Conservation (phyloP, 2,797 vertebrate genomes). For the Brachyalestes nurse region DNA sequence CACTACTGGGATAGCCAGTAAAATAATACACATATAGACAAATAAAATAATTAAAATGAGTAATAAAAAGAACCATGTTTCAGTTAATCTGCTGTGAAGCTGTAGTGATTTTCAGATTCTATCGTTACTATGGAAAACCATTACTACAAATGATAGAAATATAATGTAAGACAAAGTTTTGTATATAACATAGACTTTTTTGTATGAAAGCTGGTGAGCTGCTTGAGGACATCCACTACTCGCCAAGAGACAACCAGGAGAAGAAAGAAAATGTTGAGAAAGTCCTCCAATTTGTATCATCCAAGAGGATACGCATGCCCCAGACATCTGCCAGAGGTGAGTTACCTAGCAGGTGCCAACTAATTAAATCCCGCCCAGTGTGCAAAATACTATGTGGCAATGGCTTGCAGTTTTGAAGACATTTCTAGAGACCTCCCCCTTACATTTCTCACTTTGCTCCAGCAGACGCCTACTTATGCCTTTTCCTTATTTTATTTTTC, state of each 20-base stretch:
- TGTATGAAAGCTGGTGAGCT: conserved; percentile 87
- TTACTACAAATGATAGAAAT: not conserved
- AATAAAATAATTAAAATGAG: not conserved
- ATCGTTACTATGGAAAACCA: not conserved
- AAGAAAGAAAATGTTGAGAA: conserved; percentile 93
- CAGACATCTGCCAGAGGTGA: conserved; percentile 92
- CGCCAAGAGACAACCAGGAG: conserved; percentile 86
- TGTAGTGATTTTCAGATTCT: not conserved
- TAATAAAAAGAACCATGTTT: not conserved
- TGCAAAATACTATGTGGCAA: too few species aligned
- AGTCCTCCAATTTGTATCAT: conserved; percentile 92
- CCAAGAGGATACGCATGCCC: conserved; percentile 94
- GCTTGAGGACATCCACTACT: conserved; percentile 79
- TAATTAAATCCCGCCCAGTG: not conserved
- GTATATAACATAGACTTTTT: not conserved
- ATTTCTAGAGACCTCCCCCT: too few species aligned
- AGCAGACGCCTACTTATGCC: not conserved
- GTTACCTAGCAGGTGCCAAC: conserved; percentile 16
- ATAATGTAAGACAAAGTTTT: not conserved
- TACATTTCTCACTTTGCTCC: not conserved
- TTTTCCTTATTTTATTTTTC: not conserved
- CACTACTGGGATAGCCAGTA: not conserved
- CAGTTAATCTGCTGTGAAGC: not conserved
- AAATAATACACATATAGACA: not conserved
- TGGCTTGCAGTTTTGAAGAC: too few species aligned